Percentiles rank a stretch among this genome's conserved stretches.
phyloP scores from a whole-genome alignment of 2,888 invertebrate species.

The Drosophila anceps region DNA sequence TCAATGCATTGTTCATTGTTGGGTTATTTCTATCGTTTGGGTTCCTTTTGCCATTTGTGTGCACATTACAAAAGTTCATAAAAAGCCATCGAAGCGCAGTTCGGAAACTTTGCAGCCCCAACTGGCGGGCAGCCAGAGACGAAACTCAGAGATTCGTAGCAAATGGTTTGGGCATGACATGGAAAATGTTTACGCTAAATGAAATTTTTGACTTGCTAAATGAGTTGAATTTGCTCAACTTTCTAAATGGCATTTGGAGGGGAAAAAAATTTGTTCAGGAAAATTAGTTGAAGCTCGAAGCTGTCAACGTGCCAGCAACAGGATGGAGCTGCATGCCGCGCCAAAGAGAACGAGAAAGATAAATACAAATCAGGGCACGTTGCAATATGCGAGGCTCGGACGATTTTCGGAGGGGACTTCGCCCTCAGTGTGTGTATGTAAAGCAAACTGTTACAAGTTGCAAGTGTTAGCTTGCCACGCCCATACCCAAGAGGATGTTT shows the following conservation, averaged over 20 bases:
- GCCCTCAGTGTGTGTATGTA: conserved; percentile 60
- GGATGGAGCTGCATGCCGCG: conserved; percentile 38
- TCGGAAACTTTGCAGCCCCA: conserved; percentile 42
- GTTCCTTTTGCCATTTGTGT: conserved; percentile 12
- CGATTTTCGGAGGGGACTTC: conserved; percentile 30
- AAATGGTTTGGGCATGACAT: conserved; percentile 38
- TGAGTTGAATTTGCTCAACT: conserved; percentile 62
- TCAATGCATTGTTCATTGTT: conserved; percentile 56
- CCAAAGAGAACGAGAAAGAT: not conserved
- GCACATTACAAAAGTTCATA: conserved; percentile 68
- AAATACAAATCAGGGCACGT: conserved; percentile 30
- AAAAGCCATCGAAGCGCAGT: conserved; percentile 63
- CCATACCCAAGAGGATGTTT: conserved; percentile 10
- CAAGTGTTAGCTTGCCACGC: conserved; percentile 66
- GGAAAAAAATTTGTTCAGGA: conserved; percentile 5
- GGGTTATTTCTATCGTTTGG: conserved; percentile 39
- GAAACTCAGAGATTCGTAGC: conserved; percentile 14
- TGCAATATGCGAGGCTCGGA: conserved; percentile 37
- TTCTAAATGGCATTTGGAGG: conserved; percentile 55
- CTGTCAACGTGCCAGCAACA: conserved; percentile 59
- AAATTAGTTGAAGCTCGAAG: conserved; percentile 56
- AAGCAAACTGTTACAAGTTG: conserved; percentile 62
- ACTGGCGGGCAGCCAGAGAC: not conserved
- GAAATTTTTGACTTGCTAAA: conserved; percentile 73
- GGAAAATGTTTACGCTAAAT: conserved; percentile 66